Evolutionary conservation across 2,797 vertebrate species (phyloP), one percentile per base, ranked within the genome.

Genomic region (Tamandua tetradactyla): DNA sequence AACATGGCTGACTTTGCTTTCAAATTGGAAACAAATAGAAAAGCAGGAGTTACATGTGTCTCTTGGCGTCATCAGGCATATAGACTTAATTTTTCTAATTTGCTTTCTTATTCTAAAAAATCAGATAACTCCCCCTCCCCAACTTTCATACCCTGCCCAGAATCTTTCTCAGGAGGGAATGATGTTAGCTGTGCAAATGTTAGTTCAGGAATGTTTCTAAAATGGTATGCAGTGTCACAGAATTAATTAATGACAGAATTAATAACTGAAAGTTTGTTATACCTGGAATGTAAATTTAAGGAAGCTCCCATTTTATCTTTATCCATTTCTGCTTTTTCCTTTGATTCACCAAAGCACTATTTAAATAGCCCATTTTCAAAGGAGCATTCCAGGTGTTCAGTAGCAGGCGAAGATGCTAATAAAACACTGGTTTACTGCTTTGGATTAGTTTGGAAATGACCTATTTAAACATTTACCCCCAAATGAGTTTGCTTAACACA

Each of bases 401-500:
- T 7, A 83, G 69, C 32, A 81, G 18, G 42, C 17, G 74, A 47
- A 90, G 5, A 82, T 64, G 7, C 23, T 3, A 0, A 61, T 89
- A 94, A 83, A 64, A 10, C 9, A 49, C 14, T 27, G 22, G 18
- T 14, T 66, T 61, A 79, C 66, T 93, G 49, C 75, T 93, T 94
- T 61, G 85, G 30, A 72, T 74, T 87, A 61, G 57, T 55, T 61
- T 90, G 25, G n/a, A 88, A 94, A 92, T 82, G 49, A 1, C 37
- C 42, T 32, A 23, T 76, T 92, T 87, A 87, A 76, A 95, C 52
- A 82, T 10, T 55, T 27, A 87, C 27, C 40, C 14, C n/a, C 22
- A 14, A 66, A 92, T 82, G 47, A 68, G 37, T 66, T 89, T 89
- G 72, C 71, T 92, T 76, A 84, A 57, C 22, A 88, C 44, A 78